A percentile compares a stretch with the other conserved stretches of the same genome.
Evolutionary conservation across 2,888 invertebrate species (phyloP).

Genomic region (Anarsia innoxiella): DNA sequence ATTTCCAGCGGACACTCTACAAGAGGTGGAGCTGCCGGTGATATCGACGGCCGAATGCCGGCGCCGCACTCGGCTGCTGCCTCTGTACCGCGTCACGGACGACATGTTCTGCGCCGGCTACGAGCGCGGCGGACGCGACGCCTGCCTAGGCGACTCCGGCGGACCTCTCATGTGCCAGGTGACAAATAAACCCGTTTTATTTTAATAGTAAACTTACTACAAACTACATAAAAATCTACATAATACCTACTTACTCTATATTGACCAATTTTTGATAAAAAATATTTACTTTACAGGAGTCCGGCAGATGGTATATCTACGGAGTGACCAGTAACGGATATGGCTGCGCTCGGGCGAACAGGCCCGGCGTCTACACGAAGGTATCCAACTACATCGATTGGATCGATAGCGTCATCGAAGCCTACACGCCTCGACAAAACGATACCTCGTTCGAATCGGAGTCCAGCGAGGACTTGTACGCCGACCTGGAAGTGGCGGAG

Average conservation of each 20-base stretch:
- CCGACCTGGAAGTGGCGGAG: conserved; percentile 60
- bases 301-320: conserved; percentile 67
- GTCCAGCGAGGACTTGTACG: conserved; percentile 47
- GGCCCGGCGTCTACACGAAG: conserved; percentile 88
- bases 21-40: conserved; percentile 87
- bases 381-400: conserved; percentile 83
- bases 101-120: conserved; percentile 90
- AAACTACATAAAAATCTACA: not conserved
- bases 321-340: conserved; percentile 88
- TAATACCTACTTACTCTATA: not conserved
- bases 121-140: conserved; percentile 86
- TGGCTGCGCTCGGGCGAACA: conserved; percentile 84
- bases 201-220: too few relatives aligned
- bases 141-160: conserved; percentile 87
- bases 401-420: conserved; percentile 76
- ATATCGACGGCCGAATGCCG: conserved; percentile 86
- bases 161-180: conserved; percentile 87
- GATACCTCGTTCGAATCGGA: conserved; percentile 28
- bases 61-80: conserved; percentile 82
- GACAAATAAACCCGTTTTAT: too few relatives aligned
- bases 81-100: conserved; percentile 84
- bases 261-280: too few relatives aligned
- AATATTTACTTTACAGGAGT: conserved; percentile 41
- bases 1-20: conserved; percentile 83
- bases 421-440: conserved; percentile 43